Evolutionary conservation across 1,140 invertebrate genomes (phyloP).

Genomic region (Dinothrombium tinctorium): DNA sequence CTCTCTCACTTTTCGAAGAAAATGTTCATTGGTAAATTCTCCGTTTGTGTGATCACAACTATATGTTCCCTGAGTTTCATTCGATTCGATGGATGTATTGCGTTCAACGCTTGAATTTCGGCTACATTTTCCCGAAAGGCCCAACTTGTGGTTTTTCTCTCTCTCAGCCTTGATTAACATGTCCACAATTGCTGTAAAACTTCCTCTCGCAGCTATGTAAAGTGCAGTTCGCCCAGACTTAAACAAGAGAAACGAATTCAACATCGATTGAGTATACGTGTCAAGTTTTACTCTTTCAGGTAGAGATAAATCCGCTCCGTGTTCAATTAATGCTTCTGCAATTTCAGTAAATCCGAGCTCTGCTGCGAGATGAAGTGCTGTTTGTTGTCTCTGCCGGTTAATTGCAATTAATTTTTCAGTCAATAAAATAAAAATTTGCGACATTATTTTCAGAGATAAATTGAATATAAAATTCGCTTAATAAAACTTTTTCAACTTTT

Average conservation of each 20-base stretch:
- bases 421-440: too few relatives aligned
- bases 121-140: not conserved
- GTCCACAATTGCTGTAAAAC: conserved; percentile 57
- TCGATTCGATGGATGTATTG: not conserved
- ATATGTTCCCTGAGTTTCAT: conserved; percentile 3
- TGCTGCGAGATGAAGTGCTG: conserved; percentile 44
- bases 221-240: conserved; percentile 38
- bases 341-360: conserved; percentile 42
- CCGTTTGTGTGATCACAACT: not conserved
- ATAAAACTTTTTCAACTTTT: not conserved
- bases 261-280: not conserved
- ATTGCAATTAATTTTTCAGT: not conserved
- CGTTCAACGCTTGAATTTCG: conserved; percentile 3
- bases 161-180: conserved; percentile 48
- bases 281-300: conserved; percentile 30
- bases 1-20: conserved; percentile 22
- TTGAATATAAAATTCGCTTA: not conserved
- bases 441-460: conserved; percentile 3
- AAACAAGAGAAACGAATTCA: conserved; percentile 3
- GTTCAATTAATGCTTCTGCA: conserved; percentile 34
- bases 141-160: not conserved
- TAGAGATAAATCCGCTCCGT: conserved; percentile 36
- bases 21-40: not conserved
- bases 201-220: conserved; percentile 45
- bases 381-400: conserved; percentile 23